Evolutionary conservation across 2,113 vertebrate genomes (phyloP), one percentile per base, ranked within the genome.

Genomic region (Colaptes auratus): DNA sequence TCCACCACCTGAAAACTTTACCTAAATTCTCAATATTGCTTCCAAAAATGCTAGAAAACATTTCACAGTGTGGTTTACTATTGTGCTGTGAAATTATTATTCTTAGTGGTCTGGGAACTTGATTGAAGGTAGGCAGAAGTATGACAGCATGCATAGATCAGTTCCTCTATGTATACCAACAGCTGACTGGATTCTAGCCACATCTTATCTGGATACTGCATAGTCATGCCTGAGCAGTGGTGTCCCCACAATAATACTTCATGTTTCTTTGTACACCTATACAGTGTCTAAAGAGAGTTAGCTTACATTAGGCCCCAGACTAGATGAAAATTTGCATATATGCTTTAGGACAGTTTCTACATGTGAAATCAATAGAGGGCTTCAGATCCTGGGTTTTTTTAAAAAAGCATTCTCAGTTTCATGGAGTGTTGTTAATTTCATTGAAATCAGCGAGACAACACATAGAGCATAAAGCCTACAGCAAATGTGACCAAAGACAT

Each of bases 71-170:
- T 60, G 50, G 35, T 6, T 65, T 25, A 55, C 12, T 1, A 5
- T 3, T 6, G 17, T 80, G 63, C 31, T 65, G 59, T 73, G 55
- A 81, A 63, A n/a, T 19, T 35, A 66, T 52, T 56, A 56, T 52
- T 72, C 55, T 64, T 15, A 52, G 52, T 6, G 1, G 58, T 18
- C 63, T 46, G 7, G 66, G 35, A 21, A 58, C 18, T 67, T 71
- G 39, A 27, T 2, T 71, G 69, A 64, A 64, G 53, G 39, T 4
- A 71, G 15, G 36, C 3, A 59, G 42, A 78, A 67, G 9, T 56
- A 35, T 0, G 5, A 12, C 33, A 71, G 24, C 33, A 59, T 0
- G 2, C 56, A 39, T n/a, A 81, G 52, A 46, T 20, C 31, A 55
- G 12, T 19, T 84, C 25, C 52, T 36, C 35, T 35, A 12, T 15